These are phyloP conservation scores for Arion vulgaris DNA, from an alignment of 1,140 invertebrate genomes.

Conservation along the genomic window DNA sequence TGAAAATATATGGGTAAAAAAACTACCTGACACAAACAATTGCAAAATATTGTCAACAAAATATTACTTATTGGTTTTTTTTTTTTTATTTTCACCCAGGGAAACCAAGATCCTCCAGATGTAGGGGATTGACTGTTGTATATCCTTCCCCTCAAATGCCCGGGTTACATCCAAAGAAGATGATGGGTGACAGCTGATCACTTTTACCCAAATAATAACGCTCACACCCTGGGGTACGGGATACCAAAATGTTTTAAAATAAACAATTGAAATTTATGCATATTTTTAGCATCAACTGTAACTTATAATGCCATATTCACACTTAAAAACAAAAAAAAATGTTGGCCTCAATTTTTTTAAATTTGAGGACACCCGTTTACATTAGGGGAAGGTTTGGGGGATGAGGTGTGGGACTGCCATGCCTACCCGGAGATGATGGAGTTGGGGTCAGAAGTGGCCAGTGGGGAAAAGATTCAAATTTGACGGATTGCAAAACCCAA, in stretches of 20 bases:
- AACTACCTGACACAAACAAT: background rate
- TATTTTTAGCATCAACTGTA: too few relatives aligned
- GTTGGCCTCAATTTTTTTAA: background rate
- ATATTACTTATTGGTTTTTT: background rate
- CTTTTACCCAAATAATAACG: conserved; percentile 46
- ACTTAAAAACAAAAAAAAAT: too few relatives aligned
- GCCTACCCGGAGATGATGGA: background rate
- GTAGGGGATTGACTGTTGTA: conserved; percentile 39
- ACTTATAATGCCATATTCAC: too few relatives aligned
- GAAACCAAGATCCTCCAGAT: conserved; percentile 46
- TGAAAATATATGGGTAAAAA: too few relatives aligned
- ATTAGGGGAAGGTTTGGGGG: background rate
- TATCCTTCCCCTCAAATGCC: conserved; percentile 46
- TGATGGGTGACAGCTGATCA: conserved; percentile 54
- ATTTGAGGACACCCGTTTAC: background rate
- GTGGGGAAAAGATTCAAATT: background rate
- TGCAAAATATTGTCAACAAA: too few relatives aligned
- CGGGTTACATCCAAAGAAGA: conserved; percentile 38
- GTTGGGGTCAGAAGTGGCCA: background rate
- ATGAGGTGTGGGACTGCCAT: background rate
- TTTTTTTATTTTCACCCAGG: conserved; percentile 39
- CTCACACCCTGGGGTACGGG: conserved; percentile 53
- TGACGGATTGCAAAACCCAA: conserved; percentile 12
- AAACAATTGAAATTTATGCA: too few relatives aligned
- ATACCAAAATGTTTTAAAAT: conserved; percentile 45